Conservation (phyloP, 1,140 invertebrate species). For the Bombus waltoni region DNA sequence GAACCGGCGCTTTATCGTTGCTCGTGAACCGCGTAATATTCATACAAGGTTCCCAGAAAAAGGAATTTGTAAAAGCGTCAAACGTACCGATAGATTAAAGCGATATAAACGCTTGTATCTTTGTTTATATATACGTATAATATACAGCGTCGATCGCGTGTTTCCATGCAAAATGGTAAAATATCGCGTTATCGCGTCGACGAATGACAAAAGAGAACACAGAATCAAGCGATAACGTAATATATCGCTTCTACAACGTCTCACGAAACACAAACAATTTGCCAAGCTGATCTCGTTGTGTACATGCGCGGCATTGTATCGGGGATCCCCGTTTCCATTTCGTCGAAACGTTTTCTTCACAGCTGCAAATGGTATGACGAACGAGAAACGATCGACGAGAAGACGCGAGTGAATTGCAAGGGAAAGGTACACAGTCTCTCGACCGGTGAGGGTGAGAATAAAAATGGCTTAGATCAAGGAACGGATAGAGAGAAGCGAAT, state of each 20-base stretch:
- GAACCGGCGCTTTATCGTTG: neutral
- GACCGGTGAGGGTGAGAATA: conserved; percentile 54
- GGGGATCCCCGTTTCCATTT: conserved; percentile 10
- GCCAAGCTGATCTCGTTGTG: conserved; percentile 28
- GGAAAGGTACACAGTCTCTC: conserved; percentile 32
- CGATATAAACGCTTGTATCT: no score
- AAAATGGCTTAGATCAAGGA: conserved; percentile 68
- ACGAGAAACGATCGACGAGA: conserved; percentile 61
- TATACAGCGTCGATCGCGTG: neutral
- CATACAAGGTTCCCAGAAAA: neutral
- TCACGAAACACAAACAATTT: conserved; percentile 27
- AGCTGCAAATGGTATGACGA: conserved; percentile 63
- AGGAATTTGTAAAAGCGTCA: neutral
- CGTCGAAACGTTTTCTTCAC: conserved; percentile 34
- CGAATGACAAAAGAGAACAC: neutral
- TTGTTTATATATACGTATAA: neutral
- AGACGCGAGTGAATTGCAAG: conserved; percentile 59
- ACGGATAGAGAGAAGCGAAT: conserved; percentile 65
- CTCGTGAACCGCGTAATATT: neutral
- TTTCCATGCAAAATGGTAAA: no score
- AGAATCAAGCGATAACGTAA: neutral
- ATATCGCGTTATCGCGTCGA: no score
- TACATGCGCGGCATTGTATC: neutral
- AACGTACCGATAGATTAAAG: neutral
- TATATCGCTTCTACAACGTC: neutral